Conservation (phyloP, 2,888 invertebrate genomes). For the Pemphredon lugubris region DNA sequence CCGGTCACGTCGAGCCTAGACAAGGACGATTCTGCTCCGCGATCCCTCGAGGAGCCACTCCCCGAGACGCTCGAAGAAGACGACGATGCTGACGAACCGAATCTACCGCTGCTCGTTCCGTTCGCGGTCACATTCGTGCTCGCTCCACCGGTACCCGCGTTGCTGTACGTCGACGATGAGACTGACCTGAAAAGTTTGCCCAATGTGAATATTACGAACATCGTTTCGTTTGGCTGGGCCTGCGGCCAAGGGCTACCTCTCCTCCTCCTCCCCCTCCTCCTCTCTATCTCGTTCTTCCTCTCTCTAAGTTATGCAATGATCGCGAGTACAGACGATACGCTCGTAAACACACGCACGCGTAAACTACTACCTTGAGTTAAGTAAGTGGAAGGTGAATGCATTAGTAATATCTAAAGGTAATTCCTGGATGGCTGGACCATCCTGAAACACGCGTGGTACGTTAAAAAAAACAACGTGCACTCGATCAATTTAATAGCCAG, state of each 20-base stretch:
- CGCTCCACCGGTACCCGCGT: conserved; percentile 59
- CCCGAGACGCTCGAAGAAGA: conserved; percentile 59
- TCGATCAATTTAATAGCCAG: no score
- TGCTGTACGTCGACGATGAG: conserved; percentile 72
- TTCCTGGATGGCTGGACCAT: no score
- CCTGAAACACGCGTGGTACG: no score
- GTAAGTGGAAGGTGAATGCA: neutral
- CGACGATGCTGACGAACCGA: conserved; percentile 58
- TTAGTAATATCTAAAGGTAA: no score
- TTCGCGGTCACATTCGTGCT: conserved; percentile 43
- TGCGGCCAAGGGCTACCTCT: conserved; percentile 70
- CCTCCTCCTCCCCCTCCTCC: conserved; percentile 35
- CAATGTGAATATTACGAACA: conserved; percentile 60
- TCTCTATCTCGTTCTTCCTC: no score
- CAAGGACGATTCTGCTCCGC: conserved; percentile 31
- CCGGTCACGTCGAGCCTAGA: conserved; percentile 37
- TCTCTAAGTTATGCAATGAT: conserved; percentile 60
- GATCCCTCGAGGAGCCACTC: conserved; percentile 62
- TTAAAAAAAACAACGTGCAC: no score
- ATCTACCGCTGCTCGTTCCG: conserved; percentile 55
- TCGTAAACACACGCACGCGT: conserved; percentile 38
- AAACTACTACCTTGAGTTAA: neutral
- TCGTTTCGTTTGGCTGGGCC: conserved; percentile 64
- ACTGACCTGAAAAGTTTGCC: conserved; percentile 75
- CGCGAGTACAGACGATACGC: neutral